phyloP scores from a whole-genome alignment of 1,140 invertebrate species.

The Drosophila lini region DNA sequence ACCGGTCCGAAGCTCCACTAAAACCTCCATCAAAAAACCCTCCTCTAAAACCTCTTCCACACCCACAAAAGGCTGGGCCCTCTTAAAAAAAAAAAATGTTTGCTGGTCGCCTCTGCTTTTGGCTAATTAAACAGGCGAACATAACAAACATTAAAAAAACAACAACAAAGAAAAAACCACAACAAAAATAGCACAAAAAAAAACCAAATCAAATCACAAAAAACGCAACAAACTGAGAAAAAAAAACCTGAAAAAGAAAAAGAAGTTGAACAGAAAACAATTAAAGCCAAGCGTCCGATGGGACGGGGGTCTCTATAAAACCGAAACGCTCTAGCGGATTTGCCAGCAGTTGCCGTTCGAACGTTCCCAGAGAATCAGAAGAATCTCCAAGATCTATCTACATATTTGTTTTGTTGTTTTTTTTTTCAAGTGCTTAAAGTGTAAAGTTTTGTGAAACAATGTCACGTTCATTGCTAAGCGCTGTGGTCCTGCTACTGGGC shows the following conservation, averaged over 20 bases:
- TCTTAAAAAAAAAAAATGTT: conserved; percentile 54
- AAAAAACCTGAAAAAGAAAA: conserved; percentile 2
- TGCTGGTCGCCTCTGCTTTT: conserved; percentile 60
- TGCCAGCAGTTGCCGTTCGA: conserved; percentile 58
- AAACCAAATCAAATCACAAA: conserved; percentile 15
- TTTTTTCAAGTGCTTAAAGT: conserved; percentile 13
- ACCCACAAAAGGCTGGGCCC: conserved; percentile 14
- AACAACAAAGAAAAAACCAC: not conserved
- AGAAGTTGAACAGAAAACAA: conserved; percentile 70
- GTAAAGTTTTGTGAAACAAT: conserved; percentile 27
- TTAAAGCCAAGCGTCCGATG: conserved; percentile 53
- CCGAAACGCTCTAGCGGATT: conserved; percentile 37
- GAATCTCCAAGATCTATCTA: not conserved
- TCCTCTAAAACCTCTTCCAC: not conserved
- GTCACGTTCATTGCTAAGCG: conserved; percentile 31
- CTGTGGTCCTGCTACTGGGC: conserved; percentile 35
- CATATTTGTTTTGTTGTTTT: conserved; percentile 1
- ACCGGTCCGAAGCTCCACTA: conserved; percentile 1
- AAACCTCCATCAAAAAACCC: not conserved
- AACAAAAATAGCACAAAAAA: conserved; percentile 7
- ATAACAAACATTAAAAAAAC: conserved; percentile 16
- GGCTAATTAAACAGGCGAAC: conserved; percentile 71
- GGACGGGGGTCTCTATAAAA: conserved; percentile 60
- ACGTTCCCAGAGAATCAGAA: conserved; percentile 25
- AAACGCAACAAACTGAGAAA: conserved; percentile 19